Base-by-base conservation (phyloP, 2,888 invertebrate genomes). In the Glaucopsyche alexis region DNA sequence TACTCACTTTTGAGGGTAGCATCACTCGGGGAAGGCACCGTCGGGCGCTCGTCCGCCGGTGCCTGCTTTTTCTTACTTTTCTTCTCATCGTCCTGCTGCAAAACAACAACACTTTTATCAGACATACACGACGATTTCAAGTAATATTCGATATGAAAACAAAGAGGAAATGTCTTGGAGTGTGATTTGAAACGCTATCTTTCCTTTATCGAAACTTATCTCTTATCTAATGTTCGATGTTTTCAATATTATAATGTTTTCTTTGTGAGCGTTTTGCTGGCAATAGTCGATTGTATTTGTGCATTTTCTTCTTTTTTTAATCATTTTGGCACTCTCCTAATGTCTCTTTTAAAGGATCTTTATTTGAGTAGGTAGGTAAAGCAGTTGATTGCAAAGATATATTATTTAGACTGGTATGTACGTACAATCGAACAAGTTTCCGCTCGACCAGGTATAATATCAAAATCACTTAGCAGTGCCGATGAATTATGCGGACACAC, bases 1-100 rank as follows among this genome's bases (percentile, higher is more conserved):
- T 11, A 82, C 92, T 91, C 78, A 93, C 93, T 93, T 79, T 93
- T 92, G 79, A 93, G 92, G 88, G 93, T 93, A 66, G 93, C 92
- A 82, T 93, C 93, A 76, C 93, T 93, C 65, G 93, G 93, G 73
- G 92, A 89, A 0, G 93, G 93, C 40, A 93, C 93, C 60, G 83
- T 78, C 4, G 92, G 92, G 76, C 93, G 83, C 55, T 93, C 93
- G 79, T 93, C 93, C 72, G 90, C 90, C 0, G 93, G 92, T 19
- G 92, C 81, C 71, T 87, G 88, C 77, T 90, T 90, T 81, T 92
- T 92, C 83, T 91, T 92, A 80, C 79, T 91, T 80, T 92, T 92
- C 80, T 92, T 91, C 81, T 93, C 91, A 87, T 93, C 93, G 70
- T 93, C 92, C 78, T 87, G 87, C 90, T 90, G 92, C 80, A 84